Base-by-base conservation (phyloP, 2,888 invertebrate species). In the Lochmaea capreae region DNA sequence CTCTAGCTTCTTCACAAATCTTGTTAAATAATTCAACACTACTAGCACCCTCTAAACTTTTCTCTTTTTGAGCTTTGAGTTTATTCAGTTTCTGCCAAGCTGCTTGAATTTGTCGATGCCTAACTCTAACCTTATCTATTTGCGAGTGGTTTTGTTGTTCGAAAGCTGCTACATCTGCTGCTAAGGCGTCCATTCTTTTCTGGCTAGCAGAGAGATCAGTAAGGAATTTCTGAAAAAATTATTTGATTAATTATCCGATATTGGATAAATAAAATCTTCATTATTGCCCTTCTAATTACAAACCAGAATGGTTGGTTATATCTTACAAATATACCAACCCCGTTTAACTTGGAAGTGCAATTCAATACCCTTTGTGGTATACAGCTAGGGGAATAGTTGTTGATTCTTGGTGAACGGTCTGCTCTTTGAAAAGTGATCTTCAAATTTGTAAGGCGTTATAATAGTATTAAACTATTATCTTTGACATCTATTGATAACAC, bases 11-110 rank as follows among this genome's bases (percentile, higher is more conserved):
- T 84, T 97, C 97, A 87, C 98, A 99, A 0, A 97, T 96, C 70
- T 97, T 94, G 84, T 97, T 93, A 89, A 98, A 99, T 10, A 98
- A 89, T 85, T 98, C 98, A 81, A 99, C 97, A 84, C 96, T 96
- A 83, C 81, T 86, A 0, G 87, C 87, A 39, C 87, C 98, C 85
- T 97, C 96, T 43, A 99, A 86, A 77, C 94, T 97, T 86, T 95
- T 95, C 84, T 98, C 98, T 84, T 96, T 97, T 85, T 95, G 94
- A 33, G 93, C 92, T 84, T 97, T 97, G 18, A 97, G 89, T 82
- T 94, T 90, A 85, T 97, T 94, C 74, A 98, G 88, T 43, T 93
- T 90, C 77, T 95, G 94, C 97, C 97, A 98, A 82, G 95, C 92
- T 79, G 94, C 93, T 81, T 97, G 94, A 75, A 98, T 93, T 86